A percentile compares a stretch with the other conserved stretches of the same genome.
Conservation (phyloP, 2,113 vertebrate species). For the Burhinus bistriatus region DNA sequence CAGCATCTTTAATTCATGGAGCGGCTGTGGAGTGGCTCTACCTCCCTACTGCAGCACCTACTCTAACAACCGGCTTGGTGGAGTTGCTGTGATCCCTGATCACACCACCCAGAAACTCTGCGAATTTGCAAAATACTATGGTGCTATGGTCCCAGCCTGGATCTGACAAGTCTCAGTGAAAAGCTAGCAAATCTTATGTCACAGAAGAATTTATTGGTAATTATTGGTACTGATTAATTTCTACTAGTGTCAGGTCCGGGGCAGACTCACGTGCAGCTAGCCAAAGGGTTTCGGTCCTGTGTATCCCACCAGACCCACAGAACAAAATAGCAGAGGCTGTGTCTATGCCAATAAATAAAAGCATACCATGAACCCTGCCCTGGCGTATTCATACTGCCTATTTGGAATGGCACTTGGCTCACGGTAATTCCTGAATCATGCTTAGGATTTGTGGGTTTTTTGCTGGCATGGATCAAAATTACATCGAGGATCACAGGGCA, state of each 20-base stretch:
- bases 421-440: neutral
- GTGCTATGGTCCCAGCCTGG: neutral
- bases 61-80: accelerated
- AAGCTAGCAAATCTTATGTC: neutral
- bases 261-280: neutral
- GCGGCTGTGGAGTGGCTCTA: neutral
- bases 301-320: too few species aligned
- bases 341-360: neutral
- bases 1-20: neutral
- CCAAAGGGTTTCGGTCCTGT: neutral
- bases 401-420: accelerated
- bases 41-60: accelerated
- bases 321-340: neutral
- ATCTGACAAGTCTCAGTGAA: neutral
- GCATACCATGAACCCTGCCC: accelerated
- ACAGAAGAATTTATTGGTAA: neutral
- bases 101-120: neutral
- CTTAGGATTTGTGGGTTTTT: neutral
- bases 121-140: neutral
- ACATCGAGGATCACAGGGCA: accelerated
- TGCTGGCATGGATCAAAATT: neutral
- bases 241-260: neutral
- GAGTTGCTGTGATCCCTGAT: neutral
- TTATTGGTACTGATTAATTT: neutral
- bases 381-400: neutral